Percentiles rank a stretch among this genome's conserved stretches.
These are phyloP conservation scores for Drosophila aldrichi DNA, from an alignment of 2,888 invertebrate genomes.

Conservation along the genomic window DNA sequence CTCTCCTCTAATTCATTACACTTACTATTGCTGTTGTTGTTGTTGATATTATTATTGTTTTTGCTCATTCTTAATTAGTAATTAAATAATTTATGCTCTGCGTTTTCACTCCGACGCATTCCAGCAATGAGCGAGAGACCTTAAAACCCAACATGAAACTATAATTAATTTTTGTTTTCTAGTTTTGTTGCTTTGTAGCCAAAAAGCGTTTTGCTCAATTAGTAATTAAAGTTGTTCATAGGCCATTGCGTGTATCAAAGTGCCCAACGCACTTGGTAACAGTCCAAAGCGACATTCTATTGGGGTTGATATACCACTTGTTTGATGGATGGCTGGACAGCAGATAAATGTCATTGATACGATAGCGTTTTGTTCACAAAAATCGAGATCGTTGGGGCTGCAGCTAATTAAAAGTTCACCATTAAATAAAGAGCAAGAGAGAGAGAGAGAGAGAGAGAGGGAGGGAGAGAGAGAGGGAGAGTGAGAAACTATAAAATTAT, in stretches of 20 bases:
- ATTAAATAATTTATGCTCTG: conserved; percentile 81
- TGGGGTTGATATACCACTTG: conserved; percentile 46
- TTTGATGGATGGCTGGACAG: conserved; percentile 52
- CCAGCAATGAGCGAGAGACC: conserved; percentile 27
- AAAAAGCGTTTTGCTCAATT: conserved; percentile 74
- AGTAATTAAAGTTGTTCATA: conserved; percentile 74
- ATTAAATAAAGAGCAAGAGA: not conserved
- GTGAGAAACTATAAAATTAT: not conserved
- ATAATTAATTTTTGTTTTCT: conserved; percentile 65
- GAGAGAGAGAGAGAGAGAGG: not conserved
- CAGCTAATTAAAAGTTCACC: not conserved
- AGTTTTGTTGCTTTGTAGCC: conserved; percentile 40
- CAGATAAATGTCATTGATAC: conserved; percentile 46
- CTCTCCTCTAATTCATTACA: conserved; percentile 72
- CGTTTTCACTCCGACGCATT: conserved; percentile 55
- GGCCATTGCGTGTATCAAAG: conserved; percentile 66
- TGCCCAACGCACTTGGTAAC: conserved; percentile 28
- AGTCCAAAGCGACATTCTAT: conserved; percentile 14
- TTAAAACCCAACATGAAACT: conserved; percentile 69
- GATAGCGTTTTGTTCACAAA: conserved; percentile 19
- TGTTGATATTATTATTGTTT: conserved; percentile 21
- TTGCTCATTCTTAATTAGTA: conserved; percentile 76
- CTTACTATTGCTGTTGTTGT: conserved; percentile 24
- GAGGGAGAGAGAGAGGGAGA: not conserved
- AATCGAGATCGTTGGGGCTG: not conserved